Evolutionary conservation across 2,888 invertebrate species (phyloP), one percentile per base, ranked within the genome.

Genomic region (Horisme vitalbata): DNA sequence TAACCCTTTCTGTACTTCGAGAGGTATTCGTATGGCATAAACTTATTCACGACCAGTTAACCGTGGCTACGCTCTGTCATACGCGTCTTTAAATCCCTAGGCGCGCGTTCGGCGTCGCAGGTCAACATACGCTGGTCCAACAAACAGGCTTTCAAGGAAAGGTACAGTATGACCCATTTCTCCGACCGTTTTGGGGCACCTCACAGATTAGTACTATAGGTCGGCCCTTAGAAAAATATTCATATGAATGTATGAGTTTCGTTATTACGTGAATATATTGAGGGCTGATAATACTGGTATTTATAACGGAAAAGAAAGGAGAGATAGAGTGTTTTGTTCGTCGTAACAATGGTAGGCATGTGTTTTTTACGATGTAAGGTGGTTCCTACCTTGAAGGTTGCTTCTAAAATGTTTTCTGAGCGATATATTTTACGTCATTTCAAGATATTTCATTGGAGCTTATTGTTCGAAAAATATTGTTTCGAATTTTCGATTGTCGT

Each of bases 21-120:
- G 71, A 77, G 68, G 75, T 79, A 78, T 81, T 83, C 81, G 80
- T 80, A 83, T 60, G 71, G 65, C 64, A 73, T 74, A 76, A 74
- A 78, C 71, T 67, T 67, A 63, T 66, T 61, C 59, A 33, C 47
- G 50, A 36, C 83, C 73, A 74, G 45, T 48, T 14, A 52, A 55
- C 7, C 37, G 30, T 52, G 77, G 67, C 47, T 72, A 41, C 44
- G 41, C 35, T 52, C 48, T 62, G 58, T 55, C 46, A 55, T 10
- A 34, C 41, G 37, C 37, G 28, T 49, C 57, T 32, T 47, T 37
- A 45, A 49, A 45, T 41, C 33, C 36, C 28, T 39, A 43, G 32
- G 35, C 9, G 23, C 13, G 24, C 9, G 35, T 5, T 0, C 9
- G 12, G 24, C 27, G 28, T 11, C 33, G 36, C 14, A 56, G 71